A percentile compares a stretch with the other conserved stretches of the same genome.
Conservation (phyloP, 2,113 vertebrate species). For the Megaceryle maxima region DNA sequence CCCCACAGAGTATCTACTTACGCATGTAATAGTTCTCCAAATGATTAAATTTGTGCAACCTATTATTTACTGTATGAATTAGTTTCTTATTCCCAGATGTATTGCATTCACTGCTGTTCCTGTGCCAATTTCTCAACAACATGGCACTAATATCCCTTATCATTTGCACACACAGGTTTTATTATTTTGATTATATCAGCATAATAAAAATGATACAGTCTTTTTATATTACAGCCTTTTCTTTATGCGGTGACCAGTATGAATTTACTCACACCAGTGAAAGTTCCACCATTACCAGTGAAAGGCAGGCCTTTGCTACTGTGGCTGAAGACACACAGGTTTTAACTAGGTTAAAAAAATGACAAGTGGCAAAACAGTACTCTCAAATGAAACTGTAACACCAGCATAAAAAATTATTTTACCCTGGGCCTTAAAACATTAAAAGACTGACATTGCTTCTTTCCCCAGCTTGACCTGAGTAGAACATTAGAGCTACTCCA, state of each 20-base stretch:
- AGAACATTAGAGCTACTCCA: not conserved
- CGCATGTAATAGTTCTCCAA: not conserved
- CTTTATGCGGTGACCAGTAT: not conserved
- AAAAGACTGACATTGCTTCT: not conserved
- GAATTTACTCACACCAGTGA: not conserved
- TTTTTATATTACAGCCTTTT: not conserved
- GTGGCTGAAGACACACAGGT: not conserved
- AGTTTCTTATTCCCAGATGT: conserved; percentile 37
- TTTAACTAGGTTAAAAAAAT: not conserved
- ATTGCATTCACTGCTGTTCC: conserved; percentile 3
- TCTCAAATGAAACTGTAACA: not conserved
- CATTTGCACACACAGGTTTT: conserved; percentile 10
- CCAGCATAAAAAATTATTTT: not conserved
- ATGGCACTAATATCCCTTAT: conserved; percentile 4
- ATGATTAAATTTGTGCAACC: conserved; percentile 32
- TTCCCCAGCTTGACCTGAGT: not conserved
- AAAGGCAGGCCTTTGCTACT: not conserved
- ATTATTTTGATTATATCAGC: conserved; percentile 10
- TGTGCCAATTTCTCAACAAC: conserved; percentile 19
- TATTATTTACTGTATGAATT: conserved; percentile 39
- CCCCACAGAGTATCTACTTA: conserved; percentile 1
- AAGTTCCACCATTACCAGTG: not conserved
- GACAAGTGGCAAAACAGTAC: not conserved
- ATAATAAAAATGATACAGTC: not conserved
- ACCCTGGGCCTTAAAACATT: not conserved